A percentile compares a stretch with the other conserved stretches of the same genome.
Evolutionary conservation across 2,113 vertebrate genomes (phyloP).

Genomic region (Pseudorhombus dupliciocellatus): DNA sequence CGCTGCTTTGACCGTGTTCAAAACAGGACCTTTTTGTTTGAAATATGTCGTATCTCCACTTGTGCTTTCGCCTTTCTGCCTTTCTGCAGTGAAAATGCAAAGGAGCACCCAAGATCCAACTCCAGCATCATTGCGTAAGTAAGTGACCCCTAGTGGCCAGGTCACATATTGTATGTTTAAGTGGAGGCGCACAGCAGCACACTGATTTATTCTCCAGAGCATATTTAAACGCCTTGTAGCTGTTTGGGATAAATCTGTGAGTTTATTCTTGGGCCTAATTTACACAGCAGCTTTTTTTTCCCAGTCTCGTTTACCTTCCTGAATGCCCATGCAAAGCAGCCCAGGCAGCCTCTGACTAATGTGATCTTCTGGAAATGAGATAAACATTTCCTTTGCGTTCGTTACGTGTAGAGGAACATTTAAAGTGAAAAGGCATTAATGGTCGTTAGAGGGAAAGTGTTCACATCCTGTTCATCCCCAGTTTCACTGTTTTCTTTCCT

Average conservation of each 20-base stretch:
- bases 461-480: conserved; percentile 8
- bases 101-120: too few species aligned
- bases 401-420: neutral
- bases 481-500: conserved; percentile 13
- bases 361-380: conserved; percentile 4
- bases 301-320: conserved; percentile 7
- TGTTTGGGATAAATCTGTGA: neutral
- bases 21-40: too few species aligned
- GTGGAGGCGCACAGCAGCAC: too few species aligned
- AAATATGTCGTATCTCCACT: too few species aligned
- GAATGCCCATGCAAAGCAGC: conserved; percentile 10
- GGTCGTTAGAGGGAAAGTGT: conserved; percentile 4
- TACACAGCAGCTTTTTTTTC: conserved; percentile 12
- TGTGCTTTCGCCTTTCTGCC: too few species aligned
- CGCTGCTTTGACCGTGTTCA: too few species aligned
- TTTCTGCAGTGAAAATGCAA: too few species aligned
- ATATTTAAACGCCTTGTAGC: neutral
- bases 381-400: neutral
- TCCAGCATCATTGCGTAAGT: too few species aligned
- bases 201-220: neutral
- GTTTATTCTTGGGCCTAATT: conserved; percentile 37
- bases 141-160: too few species aligned
- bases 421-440: conserved; percentile 1
- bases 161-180: too few species aligned
- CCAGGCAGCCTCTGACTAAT: conserved; percentile 31